Conservation (phyloP, 2,888 invertebrate species). For the Serrognathus titanus region DNA sequence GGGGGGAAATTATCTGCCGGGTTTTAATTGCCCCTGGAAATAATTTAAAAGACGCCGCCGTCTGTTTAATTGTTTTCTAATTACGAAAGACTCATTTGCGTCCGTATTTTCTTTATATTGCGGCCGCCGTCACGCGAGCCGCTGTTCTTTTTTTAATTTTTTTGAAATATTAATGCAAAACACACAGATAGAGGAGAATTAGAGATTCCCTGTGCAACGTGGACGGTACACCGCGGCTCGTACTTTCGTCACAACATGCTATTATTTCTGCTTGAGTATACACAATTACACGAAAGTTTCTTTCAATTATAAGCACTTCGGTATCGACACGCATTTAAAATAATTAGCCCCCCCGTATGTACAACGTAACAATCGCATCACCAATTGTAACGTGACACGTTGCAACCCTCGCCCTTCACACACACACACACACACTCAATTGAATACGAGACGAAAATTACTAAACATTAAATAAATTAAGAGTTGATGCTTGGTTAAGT, state of each 20-base stretch:
- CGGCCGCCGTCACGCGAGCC: conserved; percentile 30
- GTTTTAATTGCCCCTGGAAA: not conserved
- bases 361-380: too few species aligned
- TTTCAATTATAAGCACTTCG: too few species aligned
- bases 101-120: not conserved
- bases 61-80: conserved; percentile 2
- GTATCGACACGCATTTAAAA: too few species aligned
- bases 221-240: not conserved
- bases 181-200: conserved; percentile 6
- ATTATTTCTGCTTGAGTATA: too few species aligned
- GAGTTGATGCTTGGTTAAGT: too few species aligned
- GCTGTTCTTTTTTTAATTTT: conserved; percentile 18
- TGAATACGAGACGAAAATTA: too few species aligned
- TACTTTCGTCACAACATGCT: too few species aligned
- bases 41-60: conserved; percentile 1
- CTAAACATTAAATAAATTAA: too few species aligned
- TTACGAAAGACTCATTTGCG: conserved; percentile 2
- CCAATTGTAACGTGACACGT: too few species aligned
- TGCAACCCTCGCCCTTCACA: too few species aligned
- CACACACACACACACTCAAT: too few species aligned
- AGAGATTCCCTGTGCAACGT: not conserved
- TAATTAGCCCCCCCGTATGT: too few species aligned
- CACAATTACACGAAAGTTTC: not conserved
- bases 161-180: conserved; percentile 33
- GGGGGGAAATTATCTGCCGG: not conserved